phyloP scores from a whole-genome alignment of 2,797 vertebrate species.

The Platyrinchus mystaceus region DNA sequence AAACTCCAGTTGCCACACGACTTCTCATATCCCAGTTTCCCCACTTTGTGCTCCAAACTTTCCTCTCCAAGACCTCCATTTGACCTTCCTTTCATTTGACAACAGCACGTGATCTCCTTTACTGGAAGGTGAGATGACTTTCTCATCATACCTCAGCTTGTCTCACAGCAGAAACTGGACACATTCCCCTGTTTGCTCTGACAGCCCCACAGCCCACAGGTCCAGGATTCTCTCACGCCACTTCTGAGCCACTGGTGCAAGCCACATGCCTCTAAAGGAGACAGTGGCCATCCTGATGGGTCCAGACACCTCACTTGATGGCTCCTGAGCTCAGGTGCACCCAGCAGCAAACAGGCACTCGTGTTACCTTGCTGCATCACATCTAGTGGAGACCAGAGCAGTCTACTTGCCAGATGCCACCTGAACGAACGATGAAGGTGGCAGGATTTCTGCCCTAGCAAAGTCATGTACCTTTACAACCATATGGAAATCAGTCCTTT shows the following conservation, averaged over 20 bases:
- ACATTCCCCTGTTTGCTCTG: neutral
- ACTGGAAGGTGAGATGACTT: accelerated
- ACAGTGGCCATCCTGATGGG: accelerated
- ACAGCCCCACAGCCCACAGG: neutral
- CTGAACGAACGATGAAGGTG: accelerated
- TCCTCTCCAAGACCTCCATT: neutral
- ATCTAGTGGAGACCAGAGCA: too few species aligned
- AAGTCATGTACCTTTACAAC: neutral
- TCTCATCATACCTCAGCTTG: neutral
- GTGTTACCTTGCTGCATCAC: neutral
- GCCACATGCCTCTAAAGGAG: accelerated
- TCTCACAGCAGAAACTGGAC: neutral
- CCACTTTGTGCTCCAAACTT: neutral
- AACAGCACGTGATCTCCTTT: neutral
- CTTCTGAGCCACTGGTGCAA: neutral
- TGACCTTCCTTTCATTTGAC: neutral
- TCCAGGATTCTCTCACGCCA: neutral
- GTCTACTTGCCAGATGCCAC: neutral
- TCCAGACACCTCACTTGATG: neutral
- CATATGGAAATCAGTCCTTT: neutral
- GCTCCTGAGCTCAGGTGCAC: neutral
- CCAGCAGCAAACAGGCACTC: neutral
- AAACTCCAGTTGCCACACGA: neutral
- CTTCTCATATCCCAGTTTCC: neutral
- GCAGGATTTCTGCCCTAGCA: neutral